Base-by-base conservation (phyloP, 1,140 invertebrate genomes). In the Hylaeus volcanicus region DNA sequence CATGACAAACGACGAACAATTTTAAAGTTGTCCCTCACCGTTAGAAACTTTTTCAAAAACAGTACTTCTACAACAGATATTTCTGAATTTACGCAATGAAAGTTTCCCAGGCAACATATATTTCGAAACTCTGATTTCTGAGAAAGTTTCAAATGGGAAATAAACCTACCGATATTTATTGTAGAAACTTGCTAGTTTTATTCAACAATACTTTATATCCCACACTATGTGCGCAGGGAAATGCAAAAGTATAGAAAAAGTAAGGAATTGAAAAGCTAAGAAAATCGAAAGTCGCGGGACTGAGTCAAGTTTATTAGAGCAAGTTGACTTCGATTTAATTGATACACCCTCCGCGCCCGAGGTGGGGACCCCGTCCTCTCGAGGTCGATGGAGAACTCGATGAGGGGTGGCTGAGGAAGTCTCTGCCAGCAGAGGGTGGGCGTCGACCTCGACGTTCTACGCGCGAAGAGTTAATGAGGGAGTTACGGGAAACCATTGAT, bases 251-350 rank as follows among this genome's bases (percentile, higher is more conserved):
- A 48, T 48, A 48, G 8, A 48, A 6, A 63, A 41, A 43, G 45
- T 61, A 55, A 53, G 53, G 74, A 68, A 58, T 48, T 41, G 26
- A n/a, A 74, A 81, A 68, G 70, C 72, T 26, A 26, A 26, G 75
- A 41, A n/a, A 85, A 86, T 88, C 82, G 82, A 89, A 83, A 73
- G 65, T 68, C 78, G 41, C 37, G 64, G 37, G 70, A 60, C 70
- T 51, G 68, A 86, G 64, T 81, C 61, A 71, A 82, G 81, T 77
- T 88, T 83, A 69, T 73, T 76, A 79, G 75, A 65, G 60, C 84
- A 84, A 84, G 81, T 90, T 86, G 84, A 88, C 82, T 87, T 89
- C 75, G 79, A 84, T 87, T 88, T 87, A 84, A 82, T 88, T 83
- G 89, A 84, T 86, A 84, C 82, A 72, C 61, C 61, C 74, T 74